Base-by-base conservation (phyloP, 2,888 invertebrate species). In the Ceramica pisi region DNA sequence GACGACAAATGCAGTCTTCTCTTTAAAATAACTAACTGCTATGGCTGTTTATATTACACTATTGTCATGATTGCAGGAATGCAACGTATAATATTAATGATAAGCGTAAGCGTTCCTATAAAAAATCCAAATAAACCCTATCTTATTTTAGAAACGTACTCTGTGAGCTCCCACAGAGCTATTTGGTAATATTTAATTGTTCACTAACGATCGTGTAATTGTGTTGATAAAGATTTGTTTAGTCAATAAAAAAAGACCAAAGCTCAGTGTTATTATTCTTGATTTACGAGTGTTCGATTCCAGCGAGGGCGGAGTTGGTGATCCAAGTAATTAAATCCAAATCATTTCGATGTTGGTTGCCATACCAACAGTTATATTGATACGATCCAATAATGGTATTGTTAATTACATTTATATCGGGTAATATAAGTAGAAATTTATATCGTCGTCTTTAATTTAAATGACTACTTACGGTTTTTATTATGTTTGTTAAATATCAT, bases 221-320 rank as follows among this genome's bases (percentile, higher is more conserved):
- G 93, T 89, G 88, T 92, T 92, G 92, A 94, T 95, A 93, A 94
- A 93, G 91, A 92, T 94, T 94, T 94, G 94, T 94, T 94, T 92
- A 89, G 88, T 89, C 89, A 89, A 90, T 93, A 92, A 93, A 93
- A 46, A 89, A 89, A 89, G 85, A 89, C 87, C 87, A 90, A 91
- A 90, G 88, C 89, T 89, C 88, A 81, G 89, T 88, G 88, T 93
- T 93, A 92, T 93, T 94, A 92, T 91, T 89, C 86, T 92, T 94
- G 94, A 94, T 94, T 94, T 93, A 94, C 90, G 92, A 89, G 84
- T 87, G 87, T 88, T 89, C 91, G 89, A 90, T 91, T 90, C 86
- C 88, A 88, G 89, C 86, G 85, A 88, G 92, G 94, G 94, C 92
- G 94, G 93, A 87, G 91, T 86, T 87, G 89, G 87, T 89, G 92